Percentiles rank a stretch among this genome's conserved stretches.
phyloP scores from a whole-genome alignment of 2,888 invertebrate genomes.

The Diarsia brunnea region DNA sequence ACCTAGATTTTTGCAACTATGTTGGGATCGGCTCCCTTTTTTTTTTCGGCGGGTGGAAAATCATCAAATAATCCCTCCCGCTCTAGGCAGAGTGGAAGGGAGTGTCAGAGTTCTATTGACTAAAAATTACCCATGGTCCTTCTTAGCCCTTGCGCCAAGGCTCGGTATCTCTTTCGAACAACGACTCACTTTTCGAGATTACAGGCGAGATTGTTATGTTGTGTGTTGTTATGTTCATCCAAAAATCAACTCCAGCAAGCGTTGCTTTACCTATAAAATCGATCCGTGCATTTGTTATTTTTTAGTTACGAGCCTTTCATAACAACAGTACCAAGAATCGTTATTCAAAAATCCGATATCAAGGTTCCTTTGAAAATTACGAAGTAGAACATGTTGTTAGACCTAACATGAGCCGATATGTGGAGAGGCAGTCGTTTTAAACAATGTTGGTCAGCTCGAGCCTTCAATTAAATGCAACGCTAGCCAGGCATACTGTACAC shows the following conservation, averaged over 20 bases:
- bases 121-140: too few relatives aligned
- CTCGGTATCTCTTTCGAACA: too few relatives aligned
- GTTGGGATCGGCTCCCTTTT: background rate
- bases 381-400: slow-evolving; percentile 32
- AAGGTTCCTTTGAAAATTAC: slow-evolving; percentile 33
- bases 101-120: too few relatives aligned
- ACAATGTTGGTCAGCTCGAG: slow-evolving; percentile 65
- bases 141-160: too few relatives aligned
- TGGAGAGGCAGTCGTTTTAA: slow-evolving; percentile 58
- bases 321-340: background rate
- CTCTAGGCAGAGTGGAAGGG: too few relatives aligned
- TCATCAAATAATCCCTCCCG: too few relatives aligned
- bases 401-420: slow-evolving; percentile 17
- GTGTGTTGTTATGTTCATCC: background rate
- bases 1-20: background rate
- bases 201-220: background rate
- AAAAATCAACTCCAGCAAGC: background rate
- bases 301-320: background rate
- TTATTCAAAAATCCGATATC: background rate
- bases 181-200: too few relatives aligned
- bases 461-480: slow-evolving; percentile 71
- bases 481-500: slow-evolving; percentile 50
- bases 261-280: background rate
- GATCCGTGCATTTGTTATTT: background rate
- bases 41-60: too few relatives aligned